Base-by-base conservation (phyloP, 2,888 invertebrate species). In the Junonia oenone region DNA sequence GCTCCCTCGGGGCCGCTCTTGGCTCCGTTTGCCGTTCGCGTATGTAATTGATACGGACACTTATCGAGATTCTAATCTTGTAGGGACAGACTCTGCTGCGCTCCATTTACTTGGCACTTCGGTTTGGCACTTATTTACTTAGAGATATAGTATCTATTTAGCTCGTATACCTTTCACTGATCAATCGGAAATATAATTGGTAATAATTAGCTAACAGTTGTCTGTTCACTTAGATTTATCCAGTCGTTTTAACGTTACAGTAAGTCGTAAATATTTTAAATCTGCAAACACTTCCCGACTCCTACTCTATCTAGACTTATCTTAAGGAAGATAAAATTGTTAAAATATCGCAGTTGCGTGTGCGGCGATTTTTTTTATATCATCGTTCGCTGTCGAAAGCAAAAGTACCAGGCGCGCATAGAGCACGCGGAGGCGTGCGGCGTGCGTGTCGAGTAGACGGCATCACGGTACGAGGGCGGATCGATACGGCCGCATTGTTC, bases 401-500 rank as follows among this genome's bases (percentile, higher is more conserved):
- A 83, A 86, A 79, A 85, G 83, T 83, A 68, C 81, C 73, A 83
- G 83, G 83, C 69, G 70, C 71, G 81, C 84, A 86, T 83, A 77
- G 76, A 71, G 67, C 64, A 65, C 67, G 71, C 69, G 75, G 75
- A 83, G 78, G 79, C 72, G 73, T 76, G 79, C 78, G 81, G 74
- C 66, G 60, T 62, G 63, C 71, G 73, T 71, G 78, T 75, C 71
- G 72, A 69, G 76, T 76, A 81, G 85, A 82, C 66, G 67, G 53
- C 54, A 54, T 48, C 48, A 48, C 43, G 54, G 65, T 56, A 66
- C 63, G 71, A 71, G 78, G 79, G 80, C 75, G 81, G 87, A 88
- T 88, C 87, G 86, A 88, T 88, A 87, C 72, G 86, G 86, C 83
- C 89, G 88, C 89, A 88, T 88, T 88, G 88, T 89, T 88, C 76